Evolutionary conservation across 1,140 invertebrate genomes (phyloP), one percentile per base, ranked within the genome.

Genomic region (Ctenoplectra terminalis): DNA sequence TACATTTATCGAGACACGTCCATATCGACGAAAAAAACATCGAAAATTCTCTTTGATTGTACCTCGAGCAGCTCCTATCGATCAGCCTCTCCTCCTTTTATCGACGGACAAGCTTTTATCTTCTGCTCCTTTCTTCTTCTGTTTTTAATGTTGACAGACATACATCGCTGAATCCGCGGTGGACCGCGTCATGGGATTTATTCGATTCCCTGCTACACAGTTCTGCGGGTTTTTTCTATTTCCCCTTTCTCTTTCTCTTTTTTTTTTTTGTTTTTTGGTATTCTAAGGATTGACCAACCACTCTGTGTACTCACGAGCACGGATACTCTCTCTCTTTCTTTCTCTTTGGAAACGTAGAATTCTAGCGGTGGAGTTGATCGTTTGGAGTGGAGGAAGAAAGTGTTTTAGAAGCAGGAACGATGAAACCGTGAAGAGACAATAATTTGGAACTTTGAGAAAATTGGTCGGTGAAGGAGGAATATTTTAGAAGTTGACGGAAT

Each of bases 1-100:
- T 17, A 40, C 69, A 8, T 7, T 34, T 37, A 34, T 40, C 69
- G 17, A 66, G 63, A 26, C 11, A 48, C 23, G 40, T 29, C 11
- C 26, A 29, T 58, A 37, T 26, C 5, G 26, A 6, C 23, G 63
- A 15, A 26, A 7, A 40, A 4, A 6, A 66, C 63, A 40, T 48
- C 26, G 40, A 40, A 71, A 37, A 34, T 56, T 54, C 69, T 71
- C 40, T 71, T 71, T 50, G 13, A 71, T 71, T 1, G 34, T 23
- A 37, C n/a, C 34, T 9, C 34, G 34, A 71, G 34, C 58, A 17
- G 17, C 50, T 71, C 20, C 34, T 40, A 37, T 54, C 50, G 50
- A 37, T 31, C 48, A 29, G n/a, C 11, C 26, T 0, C 37, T 15
- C 61, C 20, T 34, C 3, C 48, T 37, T 6, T 23, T 7, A 6